Base-by-base conservation (phyloP, 2,888 invertebrate genomes). In the Galerucella pusilla region DNA sequence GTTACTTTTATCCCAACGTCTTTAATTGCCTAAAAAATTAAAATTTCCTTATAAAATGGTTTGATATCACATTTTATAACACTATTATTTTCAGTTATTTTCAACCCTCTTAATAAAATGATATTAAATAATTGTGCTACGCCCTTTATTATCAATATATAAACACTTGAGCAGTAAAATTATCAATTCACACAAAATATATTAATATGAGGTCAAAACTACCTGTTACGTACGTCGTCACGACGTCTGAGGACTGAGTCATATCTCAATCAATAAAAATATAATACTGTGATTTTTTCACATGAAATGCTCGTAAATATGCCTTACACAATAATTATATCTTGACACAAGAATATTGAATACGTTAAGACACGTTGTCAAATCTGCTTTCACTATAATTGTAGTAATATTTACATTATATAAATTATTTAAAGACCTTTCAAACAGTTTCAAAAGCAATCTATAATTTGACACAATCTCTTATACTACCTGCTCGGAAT, bases 191-290 rank as follows among this genome's bases (percentile, higher is more conserved):
- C 35, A 35, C 7, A 7, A 35, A 6, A 35, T 5, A 7, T 35
- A 35, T 35, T 35, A 35, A 7, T 35, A 20, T 57, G 20, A 57
- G 16, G 16, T 57, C 10, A 16, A 57, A 57, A 57, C 57, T 20
- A 57, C 57, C 57, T 57, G 57, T 57, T 57, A 57, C 57, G 20
- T 57, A 20, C 10, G 20, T 57, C 57, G 57, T 20, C 57, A 20
- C 57, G 9, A 57, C 9, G 57, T 57, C 57, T 57, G 57, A 20
- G 16, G 20, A 20, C 10, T 16, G 57, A 57, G 20, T 57, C 57
- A 57, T 57, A 20, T 10, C 57, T 57, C 20, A 49, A 57, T 57
- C 57, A 16, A 57, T 57, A 57, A 57, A n/a, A 57, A 57, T 57
- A 57, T 57, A 10, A 6, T 7, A 57, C 16, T 57, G 49, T 52